Evolutionary conservation across 2,113 vertebrate species (phyloP).

Genomic region (Aleadryas rufinucha): DNA sequence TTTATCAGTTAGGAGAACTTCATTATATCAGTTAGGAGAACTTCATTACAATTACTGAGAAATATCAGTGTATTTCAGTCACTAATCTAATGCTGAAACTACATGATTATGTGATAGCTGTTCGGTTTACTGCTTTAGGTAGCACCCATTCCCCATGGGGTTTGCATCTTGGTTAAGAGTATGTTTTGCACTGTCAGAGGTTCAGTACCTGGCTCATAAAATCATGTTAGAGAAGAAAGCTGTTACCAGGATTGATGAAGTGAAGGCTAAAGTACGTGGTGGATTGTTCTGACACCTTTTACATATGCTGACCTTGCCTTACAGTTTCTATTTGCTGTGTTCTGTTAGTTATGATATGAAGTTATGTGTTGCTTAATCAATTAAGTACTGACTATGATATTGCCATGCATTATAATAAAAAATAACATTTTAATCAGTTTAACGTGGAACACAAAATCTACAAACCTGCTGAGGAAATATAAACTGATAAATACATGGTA

Average conservation of each 20-base stretch:
- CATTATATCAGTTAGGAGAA: background rate
- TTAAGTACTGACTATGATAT: background rate
- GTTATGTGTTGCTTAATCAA: background rate
- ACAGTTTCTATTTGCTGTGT: background rate
- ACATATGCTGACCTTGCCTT: background rate
- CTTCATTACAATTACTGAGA: background rate
- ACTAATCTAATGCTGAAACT: background rate
- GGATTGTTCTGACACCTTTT: background rate
- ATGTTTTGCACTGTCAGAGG: background rate
- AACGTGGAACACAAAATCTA: background rate
- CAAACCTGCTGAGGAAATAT: background rate
- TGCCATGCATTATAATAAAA: background rate
- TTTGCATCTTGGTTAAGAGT: background rate
- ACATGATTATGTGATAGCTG: background rate
- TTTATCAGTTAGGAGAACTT: background rate
- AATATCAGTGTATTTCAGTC: background rate
- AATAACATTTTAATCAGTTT: background rate
- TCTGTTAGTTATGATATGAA: background rate
- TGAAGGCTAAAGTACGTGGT: background rate
- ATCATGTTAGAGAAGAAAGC: background rate
- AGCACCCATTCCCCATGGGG: background rate
- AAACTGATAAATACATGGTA: background rate
- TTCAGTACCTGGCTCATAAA: background rate
- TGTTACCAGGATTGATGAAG: background rate
- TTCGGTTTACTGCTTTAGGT: background rate